Conservation (phyloP, 2,888 invertebrate genomes). For the Pimpla rufipes region DNA sequence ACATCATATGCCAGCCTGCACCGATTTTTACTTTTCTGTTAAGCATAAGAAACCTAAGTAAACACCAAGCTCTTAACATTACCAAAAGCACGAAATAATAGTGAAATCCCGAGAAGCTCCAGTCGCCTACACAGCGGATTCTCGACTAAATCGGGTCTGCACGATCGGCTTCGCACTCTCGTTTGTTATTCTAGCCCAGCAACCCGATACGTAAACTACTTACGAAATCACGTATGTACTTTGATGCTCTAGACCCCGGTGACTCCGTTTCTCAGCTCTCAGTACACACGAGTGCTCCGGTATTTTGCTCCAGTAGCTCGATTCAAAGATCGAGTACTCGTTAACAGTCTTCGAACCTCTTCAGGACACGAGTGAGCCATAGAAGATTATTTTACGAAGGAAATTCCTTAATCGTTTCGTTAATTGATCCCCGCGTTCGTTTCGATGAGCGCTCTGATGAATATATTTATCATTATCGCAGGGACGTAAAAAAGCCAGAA, state of each 20-base stretch:
- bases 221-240: constrained; percentile 57
- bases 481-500: no score
- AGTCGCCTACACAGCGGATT: constrained; percentile 36
- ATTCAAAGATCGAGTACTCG: constrained; percentile 39
- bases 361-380: constrained; percentile 52
- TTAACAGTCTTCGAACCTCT: constrained; percentile 31
- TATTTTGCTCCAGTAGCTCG: constrained; percentile 24
- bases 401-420: constrained; percentile 55
- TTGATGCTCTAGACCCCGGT: constrained; percentile 45
- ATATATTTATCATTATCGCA: not conserved
- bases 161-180: constrained; percentile 46
- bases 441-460: constrained; percentile 28
- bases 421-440: constrained; percentile 53
- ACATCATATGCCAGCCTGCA: not conserved
- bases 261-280: constrained; percentile 45
- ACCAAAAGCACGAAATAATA: not conserved
- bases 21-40: not conserved
- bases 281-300: constrained; percentile 45
- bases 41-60: not conserved
- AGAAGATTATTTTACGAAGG: constrained; percentile 50
- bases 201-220: constrained; percentile 40
- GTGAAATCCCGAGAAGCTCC: constrained; percentile 6
- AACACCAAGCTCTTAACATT: not conserved
- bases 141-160: constrained; percentile 41
- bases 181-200: constrained; percentile 37